phyloP scores from a whole-genome alignment of 1,140 invertebrate species.

The Cotesia chilonis region DNA sequence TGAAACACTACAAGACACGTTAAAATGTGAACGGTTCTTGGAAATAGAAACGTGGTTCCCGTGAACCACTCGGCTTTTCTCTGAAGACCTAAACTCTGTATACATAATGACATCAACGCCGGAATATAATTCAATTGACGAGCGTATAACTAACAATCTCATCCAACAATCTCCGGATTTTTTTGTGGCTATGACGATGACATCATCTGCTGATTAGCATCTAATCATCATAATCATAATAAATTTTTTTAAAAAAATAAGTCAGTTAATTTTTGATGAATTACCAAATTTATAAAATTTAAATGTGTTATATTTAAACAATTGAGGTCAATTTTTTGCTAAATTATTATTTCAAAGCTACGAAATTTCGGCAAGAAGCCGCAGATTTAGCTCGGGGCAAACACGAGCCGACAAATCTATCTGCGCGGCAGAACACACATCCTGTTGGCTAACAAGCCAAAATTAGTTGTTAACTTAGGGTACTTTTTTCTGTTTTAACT shows the following conservation, averaged over 20 bases:
- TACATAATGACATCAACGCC: neutral
- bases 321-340: neutral
- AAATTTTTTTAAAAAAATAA: no score
- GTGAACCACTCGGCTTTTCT: slow-evolving; percentile 56
- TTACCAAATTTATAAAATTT: no score
- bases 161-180: no score
- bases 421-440: slow-evolving; percentile 11
- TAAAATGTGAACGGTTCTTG: slow-evolving; percentile 44
- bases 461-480: slow-evolving; percentile 7
- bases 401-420: slow-evolving; percentile 16
- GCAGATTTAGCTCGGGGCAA: slow-evolving; percentile 15
- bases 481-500: no score
- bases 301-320: no score
- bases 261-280: no score
- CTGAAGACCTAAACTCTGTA: slow-evolving; percentile 42
- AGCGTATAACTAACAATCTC: neutral
- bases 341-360: neutral
- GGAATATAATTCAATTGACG: neutral
- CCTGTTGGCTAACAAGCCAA: slow-evolving; percentile 17
- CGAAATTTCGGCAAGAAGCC: neutral
- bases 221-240: no score
- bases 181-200: no score
- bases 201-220: no score
- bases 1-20: slow-evolving; percentile 11
- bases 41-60: slow-evolving; percentile 55